Evolutionary conservation across 2,113 vertebrate genomes (phyloP).

Genomic region (Chauna torquata): DNA sequence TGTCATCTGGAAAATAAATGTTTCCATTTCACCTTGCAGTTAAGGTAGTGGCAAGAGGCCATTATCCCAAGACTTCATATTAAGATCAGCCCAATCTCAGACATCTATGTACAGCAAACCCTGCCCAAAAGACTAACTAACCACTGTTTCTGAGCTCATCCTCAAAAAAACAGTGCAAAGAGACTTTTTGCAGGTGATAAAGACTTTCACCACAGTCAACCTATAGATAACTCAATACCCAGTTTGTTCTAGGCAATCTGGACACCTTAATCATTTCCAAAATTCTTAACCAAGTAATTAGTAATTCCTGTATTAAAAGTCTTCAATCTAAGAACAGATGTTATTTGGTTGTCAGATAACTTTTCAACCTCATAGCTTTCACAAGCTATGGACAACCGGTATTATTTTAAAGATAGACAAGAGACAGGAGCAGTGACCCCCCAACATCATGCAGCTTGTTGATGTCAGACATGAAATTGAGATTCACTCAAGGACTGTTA

Average conservation of each 20-base stretch:
- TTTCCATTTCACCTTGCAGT: slow-evolving; percentile 42
- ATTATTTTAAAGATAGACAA: background rate
- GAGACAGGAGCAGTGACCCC: background rate
- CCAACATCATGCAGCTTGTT: background rate
- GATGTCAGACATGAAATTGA: accelerated
- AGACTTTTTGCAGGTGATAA: background rate
- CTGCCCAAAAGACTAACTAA: background rate
- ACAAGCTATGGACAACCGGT: background rate
- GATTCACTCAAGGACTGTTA: background rate
- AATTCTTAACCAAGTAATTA: background rate
- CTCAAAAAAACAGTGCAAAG: background rate
- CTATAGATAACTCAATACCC: background rate
- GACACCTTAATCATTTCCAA: background rate
- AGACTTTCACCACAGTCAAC: background rate
- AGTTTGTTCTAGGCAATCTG: background rate
- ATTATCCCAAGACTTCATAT: slow-evolving; percentile 10
- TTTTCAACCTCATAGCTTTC: background rate
- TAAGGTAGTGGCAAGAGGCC: background rate
- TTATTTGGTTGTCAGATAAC: background rate
- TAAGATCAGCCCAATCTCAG: background rate
- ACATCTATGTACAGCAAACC: background rate
- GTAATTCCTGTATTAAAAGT: background rate
- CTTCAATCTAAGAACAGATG: background rate
- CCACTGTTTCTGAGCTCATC: background rate
- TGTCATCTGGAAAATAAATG: slow-evolving; percentile 39